Conservation (phyloP, 2,888 invertebrate species). For the Amblyteles armatorius region DNA sequence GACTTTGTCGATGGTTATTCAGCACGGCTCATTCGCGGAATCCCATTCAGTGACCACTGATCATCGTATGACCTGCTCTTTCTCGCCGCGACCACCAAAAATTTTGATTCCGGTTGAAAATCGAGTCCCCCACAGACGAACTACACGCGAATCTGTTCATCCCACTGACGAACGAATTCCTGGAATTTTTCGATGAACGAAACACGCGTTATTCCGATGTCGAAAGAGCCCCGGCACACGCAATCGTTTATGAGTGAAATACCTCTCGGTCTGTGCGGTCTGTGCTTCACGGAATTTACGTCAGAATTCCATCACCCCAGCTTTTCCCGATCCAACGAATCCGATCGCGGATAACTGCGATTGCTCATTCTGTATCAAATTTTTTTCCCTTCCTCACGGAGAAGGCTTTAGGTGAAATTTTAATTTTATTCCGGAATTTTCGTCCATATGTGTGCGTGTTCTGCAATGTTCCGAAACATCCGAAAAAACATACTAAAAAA, state of each 20-base stretch:
- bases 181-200: conserved; percentile 23
- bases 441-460: neutral
- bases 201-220: conserved; percentile 36
- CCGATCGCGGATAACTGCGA: neutral
- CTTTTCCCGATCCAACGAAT: neutral
- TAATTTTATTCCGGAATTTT: neutral
- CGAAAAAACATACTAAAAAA: too few species aligned
- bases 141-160: conserved; percentile 3
- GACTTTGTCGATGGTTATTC: too few species aligned
- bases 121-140: neutral
- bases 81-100: neutral
- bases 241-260: conserved; percentile 52
- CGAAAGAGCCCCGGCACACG: conserved; percentile 5
- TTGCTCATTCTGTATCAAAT: neutral
- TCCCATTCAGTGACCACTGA: neutral
- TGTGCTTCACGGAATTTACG: conserved; percentile 35
- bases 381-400: too few species aligned
- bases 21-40: neutral
- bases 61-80: neutral
- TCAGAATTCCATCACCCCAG: conserved; percentile 41
- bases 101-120: neutral
- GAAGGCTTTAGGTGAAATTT: too few species aligned
- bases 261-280: conserved; percentile 44
- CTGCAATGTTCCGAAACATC: too few species aligned
- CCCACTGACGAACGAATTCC: conserved; percentile 22